These are phyloP conservation scores for Papilio aristodemus DNA, from an alignment of 1,140 invertebrate genomes.

Conservation along the genomic window DNA sequence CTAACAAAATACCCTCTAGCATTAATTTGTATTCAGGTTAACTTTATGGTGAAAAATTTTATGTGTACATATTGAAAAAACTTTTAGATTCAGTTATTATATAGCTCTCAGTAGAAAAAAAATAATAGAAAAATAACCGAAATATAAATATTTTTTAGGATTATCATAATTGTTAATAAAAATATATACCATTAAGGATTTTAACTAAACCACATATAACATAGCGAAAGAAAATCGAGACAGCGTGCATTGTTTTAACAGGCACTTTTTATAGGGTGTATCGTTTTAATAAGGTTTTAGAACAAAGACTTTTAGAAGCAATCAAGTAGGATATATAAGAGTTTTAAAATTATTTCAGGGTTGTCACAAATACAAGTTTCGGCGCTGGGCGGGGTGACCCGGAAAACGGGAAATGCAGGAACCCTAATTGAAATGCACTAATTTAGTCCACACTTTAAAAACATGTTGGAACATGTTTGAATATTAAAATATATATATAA, in stretches of 20 bases:
- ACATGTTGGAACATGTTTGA: slow-evolving; percentile 39
- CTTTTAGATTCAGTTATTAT: slow-evolving; percentile 34
- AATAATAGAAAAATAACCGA: slow-evolving; percentile 45
- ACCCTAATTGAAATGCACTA: slow-evolving; percentile 65
- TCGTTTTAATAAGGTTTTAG: slow-evolving; percentile 62
- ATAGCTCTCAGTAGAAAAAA: slow-evolving; percentile 31
- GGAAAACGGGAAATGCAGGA: slow-evolving; percentile 55
- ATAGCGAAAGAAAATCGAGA: slow-evolving; percentile 73
- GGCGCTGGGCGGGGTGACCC: slow-evolving; percentile 77
- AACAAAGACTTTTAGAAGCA: slow-evolving; percentile 60
- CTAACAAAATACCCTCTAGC: slow-evolving; percentile 47
- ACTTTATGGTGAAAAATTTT: neutral
- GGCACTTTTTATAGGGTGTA: slow-evolving; percentile 64
- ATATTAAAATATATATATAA: slow-evolving; percentile 38
- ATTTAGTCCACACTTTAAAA: slow-evolving; percentile 69
- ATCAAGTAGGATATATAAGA: slow-evolving; percentile 63
- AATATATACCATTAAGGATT: slow-evolving; percentile 60
- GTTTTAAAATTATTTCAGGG: slow-evolving; percentile 50
- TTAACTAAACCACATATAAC: slow-evolving; percentile 78
- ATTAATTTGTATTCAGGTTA: slow-evolving; percentile 52
- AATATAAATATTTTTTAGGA: slow-evolving; percentile 53
- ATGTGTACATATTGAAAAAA: slow-evolving; percentile 21
- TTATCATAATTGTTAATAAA: slow-evolving; percentile 65
- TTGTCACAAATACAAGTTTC: slow-evolving; percentile 62
- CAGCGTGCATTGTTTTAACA: slow-evolving; percentile 77